A percentile compares a stretch with the other conserved stretches of the same genome.
Conservation (phyloP, 2,888 invertebrate genomes). For the Machimus atricapillus region DNA sequence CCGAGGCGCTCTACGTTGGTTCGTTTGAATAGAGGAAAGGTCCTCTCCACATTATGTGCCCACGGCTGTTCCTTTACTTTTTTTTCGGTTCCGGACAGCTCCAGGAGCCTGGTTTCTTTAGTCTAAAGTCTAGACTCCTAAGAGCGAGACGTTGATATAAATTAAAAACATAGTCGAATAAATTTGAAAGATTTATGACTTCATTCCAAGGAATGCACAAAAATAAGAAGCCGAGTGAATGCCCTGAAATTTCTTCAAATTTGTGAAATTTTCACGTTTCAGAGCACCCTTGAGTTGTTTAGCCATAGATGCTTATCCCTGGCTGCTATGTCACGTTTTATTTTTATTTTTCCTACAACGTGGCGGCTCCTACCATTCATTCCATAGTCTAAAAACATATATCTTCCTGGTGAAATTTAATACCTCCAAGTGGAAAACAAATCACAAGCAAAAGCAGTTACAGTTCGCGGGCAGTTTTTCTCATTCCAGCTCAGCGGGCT, state of each 20-base stretch:
- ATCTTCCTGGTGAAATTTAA: constrained; percentile 29
- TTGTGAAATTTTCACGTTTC: constrained; percentile 22
- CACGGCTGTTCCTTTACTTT: not conserved
- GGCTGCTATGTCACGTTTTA: not conserved
- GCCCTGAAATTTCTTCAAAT: constrained; percentile 11
- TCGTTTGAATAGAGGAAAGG: not conserved
- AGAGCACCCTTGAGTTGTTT: constrained; percentile 15
- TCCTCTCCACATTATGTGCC: not conserved
- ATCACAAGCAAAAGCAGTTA: constrained; percentile 23
- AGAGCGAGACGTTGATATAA: constrained; percentile 49
- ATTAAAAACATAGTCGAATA: constrained; percentile 52
- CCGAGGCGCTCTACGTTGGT: not conserved
- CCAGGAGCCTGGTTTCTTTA: constrained; percentile 10
- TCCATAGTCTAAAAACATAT: not conserved
- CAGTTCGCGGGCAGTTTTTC: not conserved
- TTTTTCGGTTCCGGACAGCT: not conserved
- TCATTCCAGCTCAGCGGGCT: not conserved
- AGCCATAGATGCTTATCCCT: constrained; percentile 5
- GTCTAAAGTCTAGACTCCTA: constrained; percentile 21
- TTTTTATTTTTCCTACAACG: not conserved
- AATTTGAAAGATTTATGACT: constrained; percentile 51
- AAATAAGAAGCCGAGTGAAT: constrained; percentile 13
- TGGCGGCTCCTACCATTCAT: not conserved
- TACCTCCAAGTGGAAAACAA: constrained; percentile 29
- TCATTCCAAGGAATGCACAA: constrained; percentile 44